Evolutionary conservation across 2,113 vertebrate genomes (phyloP).

Genomic region (Mobula hypostoma): DNA sequence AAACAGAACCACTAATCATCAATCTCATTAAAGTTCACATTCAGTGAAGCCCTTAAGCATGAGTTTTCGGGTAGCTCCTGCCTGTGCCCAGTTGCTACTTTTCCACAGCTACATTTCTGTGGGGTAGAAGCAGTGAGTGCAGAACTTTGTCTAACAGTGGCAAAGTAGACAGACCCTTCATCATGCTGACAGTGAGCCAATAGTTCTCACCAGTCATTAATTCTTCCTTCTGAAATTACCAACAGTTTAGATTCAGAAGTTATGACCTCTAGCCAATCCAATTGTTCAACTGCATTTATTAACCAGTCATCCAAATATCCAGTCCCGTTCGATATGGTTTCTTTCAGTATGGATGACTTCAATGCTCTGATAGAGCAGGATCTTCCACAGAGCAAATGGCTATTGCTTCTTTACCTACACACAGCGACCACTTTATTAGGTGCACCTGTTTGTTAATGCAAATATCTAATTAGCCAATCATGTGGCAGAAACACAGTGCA

Average conservation of each 20-base stretch:
- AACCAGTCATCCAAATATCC: not conserved
- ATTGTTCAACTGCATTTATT: not conserved
- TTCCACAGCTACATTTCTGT: not conserved
- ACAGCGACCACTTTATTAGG: not conserved
- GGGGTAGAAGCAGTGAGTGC: not conserved
- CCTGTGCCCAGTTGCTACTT: not conserved
- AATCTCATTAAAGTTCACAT: constrained; percentile 24
- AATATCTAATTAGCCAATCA: too few relatives aligned
- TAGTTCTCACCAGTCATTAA: constrained; percentile 14
- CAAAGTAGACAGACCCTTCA: constrained; percentile 1
- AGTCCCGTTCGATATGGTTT: not conserved
- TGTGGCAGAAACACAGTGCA: too few relatives aligned
- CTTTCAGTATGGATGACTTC: not conserved
- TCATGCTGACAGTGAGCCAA: constrained; percentile 16
- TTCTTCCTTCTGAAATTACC: not conserved
- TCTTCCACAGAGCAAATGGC: not conserved
- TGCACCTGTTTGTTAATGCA: too few relatives aligned
- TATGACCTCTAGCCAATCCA: constrained; percentile 14
- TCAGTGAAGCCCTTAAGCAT: not conserved
- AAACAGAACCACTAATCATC: constrained; percentile 13
- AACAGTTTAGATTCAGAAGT: not conserved
- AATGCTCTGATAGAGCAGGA: not conserved
- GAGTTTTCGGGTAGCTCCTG: not conserved
- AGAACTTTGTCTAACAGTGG: not conserved
- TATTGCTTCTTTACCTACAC: constrained; percentile 6